Percentiles rank a stretch among this genome's conserved stretches.
Conservation (phyloP, 2,888 invertebrate species). For the Helleia helle region DNA sequence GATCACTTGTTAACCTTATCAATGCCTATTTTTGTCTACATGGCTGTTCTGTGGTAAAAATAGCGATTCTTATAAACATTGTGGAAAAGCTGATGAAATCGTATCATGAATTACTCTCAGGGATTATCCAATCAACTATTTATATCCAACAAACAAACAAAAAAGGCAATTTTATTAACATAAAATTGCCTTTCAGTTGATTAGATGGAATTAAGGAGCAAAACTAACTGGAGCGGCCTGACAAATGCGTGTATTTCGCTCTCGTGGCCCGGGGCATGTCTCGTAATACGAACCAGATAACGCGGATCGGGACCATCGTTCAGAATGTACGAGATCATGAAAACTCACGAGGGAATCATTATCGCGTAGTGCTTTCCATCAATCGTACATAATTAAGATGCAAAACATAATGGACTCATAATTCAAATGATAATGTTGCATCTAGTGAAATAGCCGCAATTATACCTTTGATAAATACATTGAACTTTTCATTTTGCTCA, state of each 20-base stretch:
- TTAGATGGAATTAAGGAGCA: neutral
- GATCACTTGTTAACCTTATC: no score
- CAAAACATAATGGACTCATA: slow-evolving; percentile 16
- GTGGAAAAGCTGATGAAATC: no score
- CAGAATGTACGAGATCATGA: slow-evolving; percentile 35
- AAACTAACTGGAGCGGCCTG: slow-evolving; percentile 19
- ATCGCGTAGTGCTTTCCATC: slow-evolving; percentile 43
- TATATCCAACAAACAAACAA: no score
- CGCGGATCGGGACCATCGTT: slow-evolving; percentile 18
- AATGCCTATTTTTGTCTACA: no score
- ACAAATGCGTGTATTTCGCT: slow-evolving; percentile 33
- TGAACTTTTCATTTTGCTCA: neutral
- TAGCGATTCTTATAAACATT: no score
- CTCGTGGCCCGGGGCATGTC: slow-evolving; percentile 26
- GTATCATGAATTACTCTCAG: no score
- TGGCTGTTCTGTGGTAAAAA: no score
- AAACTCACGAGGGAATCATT: slow-evolving; percentile 50
- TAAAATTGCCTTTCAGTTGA: neutral
- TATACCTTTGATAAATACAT: neutral
- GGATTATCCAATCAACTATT: no score
- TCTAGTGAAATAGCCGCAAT: neutral
- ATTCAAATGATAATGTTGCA: neutral
- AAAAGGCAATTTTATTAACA: no score
- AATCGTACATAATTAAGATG: slow-evolving; percentile 58
- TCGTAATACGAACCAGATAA: slow-evolving; percentile 19